Evolutionary conservation across 2,888 invertebrate genomes (phyloP), one percentile per base, ranked within the genome.

Genomic region (Bhutanitis thaidina): DNA sequence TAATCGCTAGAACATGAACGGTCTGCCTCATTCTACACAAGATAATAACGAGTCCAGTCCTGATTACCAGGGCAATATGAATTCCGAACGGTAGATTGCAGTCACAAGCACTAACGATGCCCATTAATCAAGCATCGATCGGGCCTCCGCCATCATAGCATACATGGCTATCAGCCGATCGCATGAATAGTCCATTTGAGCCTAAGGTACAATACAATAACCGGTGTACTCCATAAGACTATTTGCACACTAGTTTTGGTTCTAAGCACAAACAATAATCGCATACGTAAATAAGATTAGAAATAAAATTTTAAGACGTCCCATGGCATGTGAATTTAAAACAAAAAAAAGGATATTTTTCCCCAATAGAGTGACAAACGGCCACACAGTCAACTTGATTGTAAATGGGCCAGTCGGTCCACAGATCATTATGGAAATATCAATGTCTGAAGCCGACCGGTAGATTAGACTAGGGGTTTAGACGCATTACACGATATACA

Each of bases 101-200:
- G 25, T 12, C 27, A 13, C 27, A 10, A 15, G 15, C 36, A 36
- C n/a, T 25, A 13, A 25, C 8, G 39, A 39, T 3, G 25, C n/a
- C 8, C 39, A 25, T 39, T 39, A 39, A 39, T 39, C 39, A 39
- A 39, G 39, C 25, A 25, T 25, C 39, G 39, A 39, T 39, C 39
- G 27, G 15, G 38, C 20, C n/a, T 0, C n/a, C 38, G 38, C n/a
- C 16, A 20, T 16, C 38, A n/a, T 20, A 10, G 16, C 20, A 20
- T 38, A 20, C 20, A 38, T 10, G 34, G 34, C 12, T 34, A 34
- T 34, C 34, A 10, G 36, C 2, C 15, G 14, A 36, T 36, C 36
- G 36, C 15, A 36, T 36, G 14, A 36, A 36, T 36, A 36, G 15
- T 36, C 36, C 13, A 36, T 36, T 36, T 10, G 15, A 15, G 36